Evolutionary conservation across 1,140 invertebrate genomes (phyloP), one percentile per base, ranked within the genome.

Genomic region (Ditylenchus dipsaci): DNA sequence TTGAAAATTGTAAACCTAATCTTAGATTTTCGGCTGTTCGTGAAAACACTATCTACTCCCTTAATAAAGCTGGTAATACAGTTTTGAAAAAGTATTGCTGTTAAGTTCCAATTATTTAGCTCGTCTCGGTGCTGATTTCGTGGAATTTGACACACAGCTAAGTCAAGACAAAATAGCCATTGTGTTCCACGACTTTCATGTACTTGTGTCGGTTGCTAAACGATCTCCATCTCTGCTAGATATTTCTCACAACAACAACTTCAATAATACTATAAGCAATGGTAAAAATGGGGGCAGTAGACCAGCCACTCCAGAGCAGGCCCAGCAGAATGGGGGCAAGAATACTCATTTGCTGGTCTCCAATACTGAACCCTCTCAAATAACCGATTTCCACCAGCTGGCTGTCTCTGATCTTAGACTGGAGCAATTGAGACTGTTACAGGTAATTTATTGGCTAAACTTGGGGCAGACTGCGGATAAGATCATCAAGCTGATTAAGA

Each of bases 101-200:
- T 3, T 38, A 38, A 38, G 11, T 5, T 3, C 33, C 11, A 38
- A 38, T 38, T 11, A 5, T 38, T 38, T 3, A 38, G 33, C 79
- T 15, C 65, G 72, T 38, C 69, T 75, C 17, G 80, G 80, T 19
- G 80, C 80, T 0, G 80, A 82, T 61, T 82, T 74, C 65, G 81
- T 83, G 3, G 81, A 82, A 63, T 82, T 83, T 43, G 81, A 82
- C 66, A 79, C 82, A 0, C 81, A 82, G 49, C 57, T 82, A 38
- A 83, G 77, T 5, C 81, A 82, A 21, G 59, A 61, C 29, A 61
- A 77, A 45, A 65, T 67, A 1, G 76, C 80, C 21, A 75, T 82
- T 19, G 74, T 82, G 23, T 82, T 78, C 56, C 80, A 82, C 59
- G 80, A 82, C 49, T 82, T 82, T 59, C 81, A 83, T 53, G 81